Percentiles rank a stretch among this genome's conserved stretches.
phyloP scores from a whole-genome alignment of 2,113 vertebrate species.

The Plotosus lineatus region DNA sequence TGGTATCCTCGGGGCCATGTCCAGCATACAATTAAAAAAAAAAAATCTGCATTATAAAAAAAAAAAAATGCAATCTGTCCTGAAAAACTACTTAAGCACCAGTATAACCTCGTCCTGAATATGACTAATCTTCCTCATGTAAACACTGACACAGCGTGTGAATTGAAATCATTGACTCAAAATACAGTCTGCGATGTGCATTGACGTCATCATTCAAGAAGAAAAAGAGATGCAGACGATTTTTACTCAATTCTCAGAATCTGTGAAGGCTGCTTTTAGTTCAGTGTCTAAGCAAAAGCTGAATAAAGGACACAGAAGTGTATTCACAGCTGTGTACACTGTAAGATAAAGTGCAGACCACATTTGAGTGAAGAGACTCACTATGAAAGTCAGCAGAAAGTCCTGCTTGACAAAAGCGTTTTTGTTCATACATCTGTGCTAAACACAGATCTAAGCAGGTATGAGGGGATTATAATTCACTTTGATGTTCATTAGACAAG shows the following conservation, averaged over 20 bases:
- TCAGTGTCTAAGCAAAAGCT: not conserved
- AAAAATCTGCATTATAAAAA: too few species aligned
- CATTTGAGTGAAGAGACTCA: not conserved
- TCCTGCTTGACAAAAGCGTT: constrained; percentile 19
- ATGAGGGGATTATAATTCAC: constrained; percentile 17
- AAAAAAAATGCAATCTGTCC: not conserved
- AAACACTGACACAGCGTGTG: not conserved
- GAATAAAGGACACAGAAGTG: not conserved
- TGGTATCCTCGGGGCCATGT: not conserved
- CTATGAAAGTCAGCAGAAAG: not conserved
- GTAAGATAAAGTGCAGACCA: not conserved
- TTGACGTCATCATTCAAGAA: not conserved
- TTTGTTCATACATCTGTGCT: constrained; percentile 36
- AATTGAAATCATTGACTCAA: not conserved
- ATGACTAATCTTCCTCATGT: not conserved
- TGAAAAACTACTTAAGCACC: not conserved
- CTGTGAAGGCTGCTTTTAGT: not conserved
- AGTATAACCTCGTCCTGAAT: not conserved
- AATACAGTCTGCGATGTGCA: not conserved
- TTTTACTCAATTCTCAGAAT: not conserved
- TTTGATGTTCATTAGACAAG: constrained; percentile 43
- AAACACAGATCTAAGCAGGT: constrained; percentile 9
- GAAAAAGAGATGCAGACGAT: not conserved
- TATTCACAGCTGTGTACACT: not conserved
- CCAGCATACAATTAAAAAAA: not conserved